phyloP scores from a whole-genome alignment of 2,888 invertebrate genomes.

The Dicranocentrus wangi region DNA sequence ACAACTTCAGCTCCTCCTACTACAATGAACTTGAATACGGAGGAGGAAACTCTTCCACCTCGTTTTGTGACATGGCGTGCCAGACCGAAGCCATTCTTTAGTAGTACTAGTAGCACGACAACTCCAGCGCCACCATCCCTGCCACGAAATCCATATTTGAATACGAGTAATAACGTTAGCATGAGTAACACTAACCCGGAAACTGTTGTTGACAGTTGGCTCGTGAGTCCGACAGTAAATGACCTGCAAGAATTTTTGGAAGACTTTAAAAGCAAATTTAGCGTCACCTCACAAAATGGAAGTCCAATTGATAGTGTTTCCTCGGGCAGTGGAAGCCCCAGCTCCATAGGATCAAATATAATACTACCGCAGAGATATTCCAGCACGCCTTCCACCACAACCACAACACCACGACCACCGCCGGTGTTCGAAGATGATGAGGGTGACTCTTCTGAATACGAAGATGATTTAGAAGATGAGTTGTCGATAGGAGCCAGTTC shows the following conservation, averaged over 20 bases:
- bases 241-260: constrained; percentile 61
- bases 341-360: not conserved
- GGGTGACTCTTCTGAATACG: constrained; percentile 12
- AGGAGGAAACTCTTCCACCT: constrained; percentile 14
- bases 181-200: constrained; percentile 11
- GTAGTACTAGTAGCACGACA: constrained; percentile 9
- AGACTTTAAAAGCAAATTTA: constrained; percentile 57
- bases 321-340: not conserved
- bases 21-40: not conserved
- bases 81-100: constrained; percentile 38
- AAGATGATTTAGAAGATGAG: constrained; percentile 44
- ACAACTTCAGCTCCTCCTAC: constrained; percentile 60
- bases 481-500: constrained; percentile 33
- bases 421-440: constrained; percentile 19
- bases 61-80: constrained; percentile 49
- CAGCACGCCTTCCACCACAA: constrained; percentile 22
- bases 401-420: not conserved
- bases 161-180: not conserved
- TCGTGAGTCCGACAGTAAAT: constrained; percentile 58
- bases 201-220: constrained; percentile 54
- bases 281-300: not conserved
- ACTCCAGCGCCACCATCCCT: constrained; percentile 1
- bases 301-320: not conserved
- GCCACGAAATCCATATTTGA: not conserved
- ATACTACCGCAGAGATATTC: constrained; percentile 39